Conservation (phyloP, 2,888 invertebrate species). For the Aspidiotus destructor region DNA sequence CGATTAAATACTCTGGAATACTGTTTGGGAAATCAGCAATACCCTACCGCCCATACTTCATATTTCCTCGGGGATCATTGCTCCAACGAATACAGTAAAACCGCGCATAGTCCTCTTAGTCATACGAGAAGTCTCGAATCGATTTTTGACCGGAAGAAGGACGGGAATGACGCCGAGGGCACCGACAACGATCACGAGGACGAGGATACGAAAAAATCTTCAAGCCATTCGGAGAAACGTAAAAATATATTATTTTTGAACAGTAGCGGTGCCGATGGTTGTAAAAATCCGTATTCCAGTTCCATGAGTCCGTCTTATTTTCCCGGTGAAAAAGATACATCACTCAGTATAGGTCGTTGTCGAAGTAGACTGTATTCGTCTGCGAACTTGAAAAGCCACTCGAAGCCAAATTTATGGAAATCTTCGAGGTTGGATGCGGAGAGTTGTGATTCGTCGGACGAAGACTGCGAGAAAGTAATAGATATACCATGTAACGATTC, state of each 20-base stretch:
- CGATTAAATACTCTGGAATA: slow-evolving; percentile 50
- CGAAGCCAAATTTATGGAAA: slow-evolving; percentile 17
- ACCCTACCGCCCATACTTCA: background rate
- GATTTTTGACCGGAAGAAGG: background rate
- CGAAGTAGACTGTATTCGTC: slow-evolving; percentile 11
- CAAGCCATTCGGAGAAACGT: background rate
- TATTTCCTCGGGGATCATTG: background rate
- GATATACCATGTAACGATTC: slow-evolving; percentile 59
- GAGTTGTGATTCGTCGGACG: slow-evolving; percentile 19
- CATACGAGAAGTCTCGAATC: slow-evolving; percentile 27
- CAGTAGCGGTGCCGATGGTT: background rate
- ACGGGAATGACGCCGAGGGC: background rate
- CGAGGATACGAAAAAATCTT: background rate
- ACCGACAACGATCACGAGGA: background rate
- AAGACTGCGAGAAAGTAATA: slow-evolving; percentile 19
- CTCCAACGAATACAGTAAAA: background rate
- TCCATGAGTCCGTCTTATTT: slow-evolving; percentile 13
- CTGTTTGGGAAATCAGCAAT: slow-evolving; percentile 14
- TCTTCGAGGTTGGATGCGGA: slow-evolving; percentile 13
- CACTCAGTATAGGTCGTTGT: background rate
- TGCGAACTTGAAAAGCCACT: slow-evolving; percentile 4
- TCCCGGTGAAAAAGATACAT: background rate
- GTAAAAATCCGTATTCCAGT: slow-evolving; percentile 6
- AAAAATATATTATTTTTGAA: slow-evolving; percentile 12
- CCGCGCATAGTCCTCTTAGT: background rate